phyloP scores from a whole-genome alignment of 2,888 invertebrate genomes.

The Synergus itoensis region DNA sequence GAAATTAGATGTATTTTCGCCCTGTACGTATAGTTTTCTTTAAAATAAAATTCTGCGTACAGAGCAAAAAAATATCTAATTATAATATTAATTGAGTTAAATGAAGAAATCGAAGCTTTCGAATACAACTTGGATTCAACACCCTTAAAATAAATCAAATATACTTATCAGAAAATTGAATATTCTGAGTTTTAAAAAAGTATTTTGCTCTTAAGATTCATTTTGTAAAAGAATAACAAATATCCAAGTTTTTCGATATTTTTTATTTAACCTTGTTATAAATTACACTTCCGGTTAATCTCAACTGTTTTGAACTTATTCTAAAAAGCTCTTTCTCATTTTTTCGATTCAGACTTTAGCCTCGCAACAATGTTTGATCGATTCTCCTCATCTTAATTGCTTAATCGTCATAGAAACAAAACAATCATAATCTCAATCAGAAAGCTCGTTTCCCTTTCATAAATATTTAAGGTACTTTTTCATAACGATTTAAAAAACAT shows the following conservation, averaged over 20 bases:
- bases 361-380: constrained; percentile 39
- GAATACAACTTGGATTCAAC: too few species aligned
- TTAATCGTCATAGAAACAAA: constrained; percentile 16
- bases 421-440: neutral
- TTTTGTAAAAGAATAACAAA: neutral
- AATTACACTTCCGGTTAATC: constrained; percentile 23
- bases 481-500: neutral
- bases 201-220: neutral
- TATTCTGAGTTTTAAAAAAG: neutral
- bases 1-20: too few species aligned
- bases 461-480: neutral
- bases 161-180: neutral
- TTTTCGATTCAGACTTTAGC: neutral
- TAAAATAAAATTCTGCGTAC: too few species aligned
- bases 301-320: neutral
- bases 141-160: neutral
- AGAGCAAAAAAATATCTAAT: too few species aligned
- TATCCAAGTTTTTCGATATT: neutral
- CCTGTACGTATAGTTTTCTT: too few species aligned
- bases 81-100: too few species aligned
- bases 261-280: constrained; percentile 29
- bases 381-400: constrained; percentile 16
- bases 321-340: constrained; percentile 12
- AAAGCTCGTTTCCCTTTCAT: constrained; percentile 10
- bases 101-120: too few species aligned